A percentile compares a stretch with the other conserved stretches of the same genome.
These are phyloP conservation scores for Andrena praecox DNA, from an alignment of 2,888 invertebrate species.

Conservation along the genomic window DNA sequence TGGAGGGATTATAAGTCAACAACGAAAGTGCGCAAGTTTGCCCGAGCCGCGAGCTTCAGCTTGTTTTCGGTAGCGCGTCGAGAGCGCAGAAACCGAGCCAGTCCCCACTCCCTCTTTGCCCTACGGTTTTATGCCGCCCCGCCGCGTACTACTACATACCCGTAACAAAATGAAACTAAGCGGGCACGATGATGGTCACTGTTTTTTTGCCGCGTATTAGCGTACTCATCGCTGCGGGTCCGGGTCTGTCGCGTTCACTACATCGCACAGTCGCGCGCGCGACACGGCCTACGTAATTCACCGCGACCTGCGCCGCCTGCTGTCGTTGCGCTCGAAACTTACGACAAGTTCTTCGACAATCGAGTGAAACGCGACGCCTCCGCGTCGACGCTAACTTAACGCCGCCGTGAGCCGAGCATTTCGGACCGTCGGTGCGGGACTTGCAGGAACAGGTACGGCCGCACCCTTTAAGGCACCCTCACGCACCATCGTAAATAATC, in stretches of 20 bases:
- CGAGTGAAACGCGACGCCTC: conserved; percentile 37
- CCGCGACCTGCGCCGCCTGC: conserved; percentile 36
- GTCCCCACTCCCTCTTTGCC: conserved; percentile 6
- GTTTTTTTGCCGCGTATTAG: conserved; percentile 14
- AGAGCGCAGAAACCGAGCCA: neutral
- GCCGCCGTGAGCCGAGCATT: conserved; percentile 47
- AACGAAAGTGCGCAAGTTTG: conserved; percentile 35
- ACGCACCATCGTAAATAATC: neutral
- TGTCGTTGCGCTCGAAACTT: conserved; percentile 44
- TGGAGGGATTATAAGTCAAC: conserved; percentile 31
- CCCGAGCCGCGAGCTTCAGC: conserved; percentile 17
- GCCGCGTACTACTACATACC: conserved; percentile 32
- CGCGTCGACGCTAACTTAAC: conserved; percentile 42
- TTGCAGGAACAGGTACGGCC: conserved; percentile 34
- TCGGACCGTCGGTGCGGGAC: neutral
- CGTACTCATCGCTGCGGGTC: conserved; percentile 28
- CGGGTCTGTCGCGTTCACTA: conserved; percentile 23
- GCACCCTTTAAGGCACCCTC: conserved; percentile 13
- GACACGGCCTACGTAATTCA: conserved; percentile 23
- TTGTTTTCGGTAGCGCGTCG: conserved; percentile 27
- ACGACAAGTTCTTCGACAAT: conserved; percentile 39
- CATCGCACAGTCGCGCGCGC: conserved; percentile 2
- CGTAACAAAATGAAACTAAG: conserved; percentile 32
- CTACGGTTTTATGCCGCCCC: conserved; percentile 4
- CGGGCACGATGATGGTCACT: neutral